Evolutionary conservation across 2,888 invertebrate genomes (phyloP).

Genomic region (Phasia obesa): DNA sequence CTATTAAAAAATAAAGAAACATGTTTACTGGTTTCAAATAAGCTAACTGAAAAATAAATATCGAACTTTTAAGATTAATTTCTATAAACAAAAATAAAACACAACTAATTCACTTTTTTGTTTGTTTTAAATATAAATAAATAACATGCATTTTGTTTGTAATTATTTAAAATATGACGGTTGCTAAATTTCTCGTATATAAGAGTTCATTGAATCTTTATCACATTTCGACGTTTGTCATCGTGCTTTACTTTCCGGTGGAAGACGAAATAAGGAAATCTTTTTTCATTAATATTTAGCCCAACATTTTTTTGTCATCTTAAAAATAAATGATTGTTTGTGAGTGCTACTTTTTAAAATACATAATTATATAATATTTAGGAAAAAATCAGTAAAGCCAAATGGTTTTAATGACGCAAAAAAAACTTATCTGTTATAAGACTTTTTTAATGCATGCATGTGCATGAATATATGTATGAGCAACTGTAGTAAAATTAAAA

Average conservation of each 20-base stretch:
- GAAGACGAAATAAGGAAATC: not conserved
- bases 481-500: too few species aligned
- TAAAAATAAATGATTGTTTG: not conserved
- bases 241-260: constrained; percentile 2
- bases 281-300: not conserved
- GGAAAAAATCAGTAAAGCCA: not conserved
- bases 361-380: not conserved
- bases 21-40: too few species aligned
- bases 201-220: constrained; percentile 30
- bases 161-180: not conserved
- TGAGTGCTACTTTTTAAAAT: not conserved
- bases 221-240: constrained; percentile 11
- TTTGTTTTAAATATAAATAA: too few species aligned
- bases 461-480: too few species aligned
- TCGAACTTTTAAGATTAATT: too few species aligned
- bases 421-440: not conserved
- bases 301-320: not conserved
- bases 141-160: too few species aligned
- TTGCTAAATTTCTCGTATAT: not conserved
- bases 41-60: too few species aligned
- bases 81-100: too few species aligned
- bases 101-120: too few species aligned
- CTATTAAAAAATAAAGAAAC: too few species aligned
- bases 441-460: too few species aligned
- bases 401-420: not conserved